phyloP scores from a whole-genome alignment of 1,140 invertebrate genomes.

The Acromyrmex echinatior region DNA sequence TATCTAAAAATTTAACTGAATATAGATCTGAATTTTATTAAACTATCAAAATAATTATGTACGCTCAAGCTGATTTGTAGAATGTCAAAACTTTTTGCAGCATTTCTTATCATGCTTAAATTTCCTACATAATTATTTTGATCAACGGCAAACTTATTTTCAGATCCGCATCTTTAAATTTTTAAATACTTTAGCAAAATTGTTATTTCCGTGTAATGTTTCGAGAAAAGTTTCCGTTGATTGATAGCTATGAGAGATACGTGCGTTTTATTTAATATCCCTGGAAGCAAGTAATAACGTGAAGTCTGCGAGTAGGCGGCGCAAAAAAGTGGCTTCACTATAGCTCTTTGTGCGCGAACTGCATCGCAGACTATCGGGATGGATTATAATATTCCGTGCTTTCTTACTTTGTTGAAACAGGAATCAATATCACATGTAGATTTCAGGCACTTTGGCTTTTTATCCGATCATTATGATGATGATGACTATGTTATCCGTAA shows the following conservation, averaged over 20 bases:
- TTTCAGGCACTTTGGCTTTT: constrained; percentile 41
- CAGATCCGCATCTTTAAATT: no score
- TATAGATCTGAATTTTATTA: no score
- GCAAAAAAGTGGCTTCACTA: constrained; percentile 3
- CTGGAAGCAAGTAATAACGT: not conserved
- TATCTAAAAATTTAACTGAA: no score
- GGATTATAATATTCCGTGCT: constrained; percentile 8
- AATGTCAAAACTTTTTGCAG: no score
- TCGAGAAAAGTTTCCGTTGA: not conserved
- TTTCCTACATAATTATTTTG: no score
- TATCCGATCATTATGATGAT: constrained; percentile 29
- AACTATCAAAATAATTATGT: no score
- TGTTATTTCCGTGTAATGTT: not conserved
- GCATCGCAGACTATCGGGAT: not conserved
- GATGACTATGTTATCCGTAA: not conserved
- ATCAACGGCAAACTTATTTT: no score
- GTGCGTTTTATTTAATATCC: constrained; percentile 39
- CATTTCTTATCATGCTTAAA: no score
- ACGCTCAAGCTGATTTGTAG: no score
- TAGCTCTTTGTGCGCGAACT: constrained; percentile 7
- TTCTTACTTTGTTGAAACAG: constrained; percentile 2
- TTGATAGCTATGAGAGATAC: constrained; percentile 2
- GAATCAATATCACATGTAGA: constrained; percentile 32
- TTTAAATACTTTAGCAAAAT: no score
- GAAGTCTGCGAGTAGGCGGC: constrained; percentile 24